phyloP scores from a whole-genome alignment of 2,113 vertebrate species.

The Perognathus longimembris region DNA sequence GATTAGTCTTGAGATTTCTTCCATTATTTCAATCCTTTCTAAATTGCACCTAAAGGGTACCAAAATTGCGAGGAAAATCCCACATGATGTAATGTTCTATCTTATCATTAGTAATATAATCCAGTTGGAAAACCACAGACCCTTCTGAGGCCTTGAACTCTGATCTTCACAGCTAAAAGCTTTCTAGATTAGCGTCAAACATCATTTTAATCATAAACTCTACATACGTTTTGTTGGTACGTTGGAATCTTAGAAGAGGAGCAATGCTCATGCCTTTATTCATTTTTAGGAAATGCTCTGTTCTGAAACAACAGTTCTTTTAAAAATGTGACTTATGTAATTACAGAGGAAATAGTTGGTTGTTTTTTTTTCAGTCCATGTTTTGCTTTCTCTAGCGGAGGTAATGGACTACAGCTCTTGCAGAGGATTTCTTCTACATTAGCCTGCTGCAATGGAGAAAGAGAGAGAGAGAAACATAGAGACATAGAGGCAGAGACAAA shows the following conservation, averaged over 20 bases:
- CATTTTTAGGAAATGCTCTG: slow-evolving; percentile 60
- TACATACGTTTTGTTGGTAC: slow-evolving; percentile 65
- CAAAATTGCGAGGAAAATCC: not conserved
- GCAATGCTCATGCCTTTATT: slow-evolving; percentile 43
- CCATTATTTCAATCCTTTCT: slow-evolving; percentile 34
- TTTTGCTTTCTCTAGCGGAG: slow-evolving; percentile 49
- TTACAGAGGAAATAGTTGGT: not conserved
- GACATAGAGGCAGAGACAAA: not conserved
- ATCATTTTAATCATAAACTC: slow-evolving; percentile 64
- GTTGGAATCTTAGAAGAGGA: slow-evolving; percentile 53
- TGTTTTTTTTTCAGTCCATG: not conserved
- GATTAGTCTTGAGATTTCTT: slow-evolving; percentile 15
- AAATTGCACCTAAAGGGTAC: slow-evolving; percentile 37
- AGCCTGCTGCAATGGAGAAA: not conserved
- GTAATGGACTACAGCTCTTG: not conserved
- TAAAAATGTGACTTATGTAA: slow-evolving; percentile 43
- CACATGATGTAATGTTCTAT: slow-evolving; percentile 5
- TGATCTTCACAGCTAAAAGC: slow-evolving; percentile 56
- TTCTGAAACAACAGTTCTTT: slow-evolving; percentile 66
- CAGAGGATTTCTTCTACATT: not conserved
- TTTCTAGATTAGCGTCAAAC: slow-evolving; percentile 54
- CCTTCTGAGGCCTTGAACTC: slow-evolving; percentile 47
- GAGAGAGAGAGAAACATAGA: not conserved
- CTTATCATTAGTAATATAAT: slow-evolving; percentile 43
- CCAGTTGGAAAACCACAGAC: slow-evolving; percentile 28